Evolutionary conservation across 2,797 vertebrate genomes (phyloP).

Genomic region (Eleutherodactylus coqui): DNA sequence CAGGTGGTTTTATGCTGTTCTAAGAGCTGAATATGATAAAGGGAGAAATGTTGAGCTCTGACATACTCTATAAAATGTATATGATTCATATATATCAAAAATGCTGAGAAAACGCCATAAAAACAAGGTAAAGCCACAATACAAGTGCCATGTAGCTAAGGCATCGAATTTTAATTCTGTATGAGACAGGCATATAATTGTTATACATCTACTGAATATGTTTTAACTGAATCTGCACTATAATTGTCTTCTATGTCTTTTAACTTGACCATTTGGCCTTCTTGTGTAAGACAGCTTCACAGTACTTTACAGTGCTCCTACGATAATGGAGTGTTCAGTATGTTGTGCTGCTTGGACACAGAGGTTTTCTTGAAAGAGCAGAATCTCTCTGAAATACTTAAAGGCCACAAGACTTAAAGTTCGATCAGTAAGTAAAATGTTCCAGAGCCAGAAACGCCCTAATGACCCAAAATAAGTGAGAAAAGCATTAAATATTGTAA

Average conservation of each 20-base stretch:
- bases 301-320: neutral
- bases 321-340: neutral
- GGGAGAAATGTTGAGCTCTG: too few species aligned
- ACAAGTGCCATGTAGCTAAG: too few species aligned
- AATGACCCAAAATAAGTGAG: neutral
- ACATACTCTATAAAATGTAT: too few species aligned
- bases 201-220: too few species aligned
- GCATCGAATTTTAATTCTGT: too few species aligned
- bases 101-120: too few species aligned
- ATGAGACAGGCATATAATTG: too few species aligned
- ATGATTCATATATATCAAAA: too few species aligned
- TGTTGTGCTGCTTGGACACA: neutral
- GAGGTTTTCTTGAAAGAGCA: conserved; percentile 11
- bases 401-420: conserved; percentile 21
- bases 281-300: conserved; percentile 3
- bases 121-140: too few species aligned
- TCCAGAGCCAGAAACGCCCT: neutral
- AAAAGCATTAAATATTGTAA: neutral
- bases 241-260: neutral
- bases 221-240: too few species aligned
- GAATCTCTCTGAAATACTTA: neutral
- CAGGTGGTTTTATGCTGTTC: too few species aligned
- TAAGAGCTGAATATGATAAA: too few species aligned
- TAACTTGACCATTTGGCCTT: neutral
- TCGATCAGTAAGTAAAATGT: neutral